Evolutionary conservation across 2,888 invertebrate genomes (phyloP).

Genomic region (Biston stratarius): DNA sequence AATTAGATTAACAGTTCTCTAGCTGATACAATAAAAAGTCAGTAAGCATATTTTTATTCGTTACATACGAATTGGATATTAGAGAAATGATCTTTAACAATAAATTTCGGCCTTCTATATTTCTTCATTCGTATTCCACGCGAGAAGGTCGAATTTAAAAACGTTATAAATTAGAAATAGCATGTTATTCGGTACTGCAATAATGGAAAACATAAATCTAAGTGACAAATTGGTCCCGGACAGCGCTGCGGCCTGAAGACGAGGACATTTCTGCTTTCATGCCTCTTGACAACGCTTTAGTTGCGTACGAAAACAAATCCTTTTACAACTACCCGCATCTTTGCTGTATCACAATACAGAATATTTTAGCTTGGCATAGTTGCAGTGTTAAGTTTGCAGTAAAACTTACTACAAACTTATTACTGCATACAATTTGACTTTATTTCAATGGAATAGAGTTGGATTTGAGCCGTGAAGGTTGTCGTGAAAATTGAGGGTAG

Average conservation of each 20-base stretch:
- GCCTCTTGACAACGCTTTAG: conserved; percentile 72
- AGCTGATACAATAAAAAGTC: too few species aligned
- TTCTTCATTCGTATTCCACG: conserved; percentile 14
- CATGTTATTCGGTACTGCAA: conserved; percentile 65
- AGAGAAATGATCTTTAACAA: conserved; percentile 14
- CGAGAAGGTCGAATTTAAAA: conserved; percentile 46
- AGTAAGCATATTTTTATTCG: too few species aligned
- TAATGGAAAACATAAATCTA: conserved; percentile 81
- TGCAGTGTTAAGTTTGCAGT: conserved; percentile 46
- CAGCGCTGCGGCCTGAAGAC: conserved; percentile 69
- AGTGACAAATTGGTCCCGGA: conserved; percentile 76
- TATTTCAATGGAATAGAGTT: conserved; percentile 51
- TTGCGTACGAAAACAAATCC: conserved; percentile 57
- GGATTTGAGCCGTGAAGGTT: conserved; percentile 45
- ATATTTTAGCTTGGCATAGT: conserved; percentile 46
- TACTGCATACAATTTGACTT: conserved; percentile 31
- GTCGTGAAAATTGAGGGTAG: conserved; percentile 56
- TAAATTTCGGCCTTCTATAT: conserved; percentile 29
- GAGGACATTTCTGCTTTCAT: conserved; percentile 69
- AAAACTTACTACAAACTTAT: conserved; percentile 46
- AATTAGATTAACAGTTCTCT: too few species aligned
- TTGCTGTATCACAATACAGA: conserved; percentile 45
- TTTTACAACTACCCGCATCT: conserved; percentile 37
- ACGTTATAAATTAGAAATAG: conserved; percentile 58
- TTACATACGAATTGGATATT: too few species aligned